A percentile compares a stretch with the other conserved stretches of the same genome.
Evolutionary conservation across 2,888 invertebrate species (phyloP).

Genomic region (Paralinhomoeus sp.): DNA sequence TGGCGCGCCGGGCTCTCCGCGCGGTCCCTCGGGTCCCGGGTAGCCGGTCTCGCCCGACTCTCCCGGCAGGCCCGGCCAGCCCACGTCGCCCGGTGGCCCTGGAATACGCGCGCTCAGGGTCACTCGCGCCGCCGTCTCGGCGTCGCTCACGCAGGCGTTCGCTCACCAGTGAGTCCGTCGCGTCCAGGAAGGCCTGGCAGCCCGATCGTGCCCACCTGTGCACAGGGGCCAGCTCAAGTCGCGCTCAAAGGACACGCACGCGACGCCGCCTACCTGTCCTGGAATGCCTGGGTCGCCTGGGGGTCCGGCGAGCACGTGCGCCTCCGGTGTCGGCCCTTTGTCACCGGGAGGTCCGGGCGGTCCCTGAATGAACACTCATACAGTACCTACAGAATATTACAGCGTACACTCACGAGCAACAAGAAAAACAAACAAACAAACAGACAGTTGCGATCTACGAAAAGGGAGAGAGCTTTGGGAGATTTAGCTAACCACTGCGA

Average conservation of each 20-base stretch:
- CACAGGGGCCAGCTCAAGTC: no score
- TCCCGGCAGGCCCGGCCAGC: slow-evolving; percentile 20
- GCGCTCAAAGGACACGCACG: no score
- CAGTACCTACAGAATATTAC: neutral
- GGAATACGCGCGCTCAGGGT: slow-evolving; percentile 9
- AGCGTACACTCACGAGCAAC: no score
- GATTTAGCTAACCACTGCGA: no score
- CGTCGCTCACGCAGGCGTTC: neutral
- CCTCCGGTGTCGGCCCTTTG: slow-evolving; percentile 23
- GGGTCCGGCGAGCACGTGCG: slow-evolving; percentile 10
- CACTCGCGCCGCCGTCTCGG: neutral
- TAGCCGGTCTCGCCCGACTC: slow-evolving; percentile 20
- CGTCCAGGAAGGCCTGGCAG: slow-evolving; percentile 6
- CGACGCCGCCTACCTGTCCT: slow-evolving; percentile 21
- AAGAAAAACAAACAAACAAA: no score
- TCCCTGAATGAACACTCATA: slow-evolving; percentile 4
- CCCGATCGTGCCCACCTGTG: slow-evolving; percentile 21
- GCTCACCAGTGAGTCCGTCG: slow-evolving; percentile 5
- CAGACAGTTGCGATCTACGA: no score
- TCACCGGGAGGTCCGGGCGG: slow-evolving; percentile 18
- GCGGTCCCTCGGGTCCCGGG: slow-evolving; percentile 11
- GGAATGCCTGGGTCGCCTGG: slow-evolving; percentile 23
- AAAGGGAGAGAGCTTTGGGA: no score
- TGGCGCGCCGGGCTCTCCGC: slow-evolving; percentile 17
- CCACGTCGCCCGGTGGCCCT: slow-evolving; percentile 9